phyloP scores from a whole-genome alignment of 2,888 invertebrate genomes.

The Cremastinae sp. region DNA sequence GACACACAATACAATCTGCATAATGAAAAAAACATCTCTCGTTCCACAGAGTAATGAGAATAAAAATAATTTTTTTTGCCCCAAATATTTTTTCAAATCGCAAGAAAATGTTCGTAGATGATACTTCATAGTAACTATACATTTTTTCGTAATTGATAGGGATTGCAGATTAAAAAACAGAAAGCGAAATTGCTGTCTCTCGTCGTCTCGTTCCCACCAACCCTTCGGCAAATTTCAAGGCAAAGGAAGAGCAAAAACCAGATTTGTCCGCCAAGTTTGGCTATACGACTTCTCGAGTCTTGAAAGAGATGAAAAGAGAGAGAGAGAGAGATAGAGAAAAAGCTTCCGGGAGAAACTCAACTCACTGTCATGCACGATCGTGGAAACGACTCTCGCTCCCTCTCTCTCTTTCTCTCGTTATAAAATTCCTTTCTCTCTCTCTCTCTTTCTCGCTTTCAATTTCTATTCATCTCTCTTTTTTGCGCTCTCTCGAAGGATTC shows the following conservation, averaged over 20 bases:
- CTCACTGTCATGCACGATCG: slow-evolving; percentile 64
- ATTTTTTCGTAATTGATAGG: too few relatives aligned
- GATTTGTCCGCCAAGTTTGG: slow-evolving; percentile 60
- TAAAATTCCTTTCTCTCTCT: slow-evolving; percentile 42
- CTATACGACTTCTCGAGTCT: slow-evolving; percentile 33
- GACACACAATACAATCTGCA: too few relatives aligned
- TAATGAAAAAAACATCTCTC: too few relatives aligned
- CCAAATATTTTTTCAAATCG: too few relatives aligned
- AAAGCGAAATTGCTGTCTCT: too few relatives aligned
- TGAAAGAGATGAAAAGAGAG: slow-evolving; percentile 36
- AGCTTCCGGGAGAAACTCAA: slow-evolving; percentile 64
- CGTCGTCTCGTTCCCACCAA: not conserved
- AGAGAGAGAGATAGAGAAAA: slow-evolving; percentile 18
- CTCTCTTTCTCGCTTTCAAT: slow-evolving; percentile 36
- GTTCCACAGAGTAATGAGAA: too few relatives aligned
- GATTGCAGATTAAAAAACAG: too few relatives aligned
- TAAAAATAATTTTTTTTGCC: too few relatives aligned
- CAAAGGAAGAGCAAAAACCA: slow-evolving; percentile 30
- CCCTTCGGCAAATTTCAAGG: slow-evolving; percentile 17
- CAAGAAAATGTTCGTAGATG: too few relatives aligned
- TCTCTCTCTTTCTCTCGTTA: slow-evolving; percentile 42
- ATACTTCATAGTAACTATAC: too few relatives aligned
- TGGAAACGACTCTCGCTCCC: slow-evolving; percentile 55
- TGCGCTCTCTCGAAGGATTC: slow-evolving; percentile 5
- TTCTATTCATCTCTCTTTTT: slow-evolving; percentile 26